A percentile compares a stretch with the other conserved stretches of the same genome.
phyloP scores from a whole-genome alignment of 2,888 invertebrate species.

The Zaprionus obscuricornis region DNA sequence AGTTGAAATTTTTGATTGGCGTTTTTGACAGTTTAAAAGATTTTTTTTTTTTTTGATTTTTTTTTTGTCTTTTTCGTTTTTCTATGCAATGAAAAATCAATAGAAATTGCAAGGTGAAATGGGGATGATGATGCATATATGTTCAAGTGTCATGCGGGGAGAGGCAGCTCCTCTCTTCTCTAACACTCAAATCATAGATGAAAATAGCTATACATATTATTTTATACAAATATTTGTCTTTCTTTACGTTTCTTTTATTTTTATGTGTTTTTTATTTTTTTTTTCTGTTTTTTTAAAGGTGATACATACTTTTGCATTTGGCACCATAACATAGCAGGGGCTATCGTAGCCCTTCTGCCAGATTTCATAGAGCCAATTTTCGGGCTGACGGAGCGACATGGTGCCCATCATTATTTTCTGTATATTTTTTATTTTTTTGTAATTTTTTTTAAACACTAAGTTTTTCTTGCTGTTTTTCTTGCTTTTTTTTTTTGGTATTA shows the following conservation, averaged over 20 bases:
- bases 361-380: conserved; percentile 87
- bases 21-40: conserved; percentile 24
- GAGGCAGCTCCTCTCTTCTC: no score
- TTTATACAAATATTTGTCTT: conserved; percentile 1
- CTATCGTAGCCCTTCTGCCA: conserved; percentile 87
- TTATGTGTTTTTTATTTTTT: no score
- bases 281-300: background rate
- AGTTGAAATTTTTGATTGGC: background rate
- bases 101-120: conserved; percentile 54
- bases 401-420: conserved; percentile 81
- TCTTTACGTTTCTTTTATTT: background rate
- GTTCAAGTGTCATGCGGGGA: no score
- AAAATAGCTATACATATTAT: no score
- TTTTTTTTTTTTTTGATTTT: conserved; percentile 1
- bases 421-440: conserved; percentile 26
- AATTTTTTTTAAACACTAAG: conserved; percentile 6
- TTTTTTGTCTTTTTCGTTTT: no score
- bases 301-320: conserved; percentile 87
- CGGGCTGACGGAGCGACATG: conserved; percentile 83
- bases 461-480: no score
- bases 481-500: conserved; percentile 17
- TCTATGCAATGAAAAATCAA: no score
- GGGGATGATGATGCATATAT: background rate
- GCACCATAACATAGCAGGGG: conserved; percentile 88
- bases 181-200: no score